Base-by-base conservation (phyloP, 1,140 invertebrate genomes). In the Drosophila ficusphila region DNA sequence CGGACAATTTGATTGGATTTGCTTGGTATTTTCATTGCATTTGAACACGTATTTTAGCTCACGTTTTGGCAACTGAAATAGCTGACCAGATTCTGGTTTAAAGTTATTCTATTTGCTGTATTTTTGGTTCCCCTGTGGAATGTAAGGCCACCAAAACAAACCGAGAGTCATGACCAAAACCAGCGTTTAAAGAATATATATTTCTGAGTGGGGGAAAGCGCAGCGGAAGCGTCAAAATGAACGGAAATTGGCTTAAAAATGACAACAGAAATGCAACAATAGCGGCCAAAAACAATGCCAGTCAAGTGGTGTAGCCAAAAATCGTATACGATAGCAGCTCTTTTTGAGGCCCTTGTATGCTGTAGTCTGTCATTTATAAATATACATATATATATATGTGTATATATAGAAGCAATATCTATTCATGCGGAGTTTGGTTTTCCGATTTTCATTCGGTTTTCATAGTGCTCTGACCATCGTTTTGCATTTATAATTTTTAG, bases 241-340 rank as follows among this genome's bases (percentile, higher is more conserved):
- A 88, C 82, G 82, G 82, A 88, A 88, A 88, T 88, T 88, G 82
- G 82, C 82, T 88, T 88, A 88, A 88, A 88, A 88, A 81, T 82
- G 82, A 88, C 82, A 75, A 76, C 53, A 75, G 69, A 76, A 81
- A 49, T 58, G 62, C 73, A 88, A 57, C 76, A 86, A 77, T 65
- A 52, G 58, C 33, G 42, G 64, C 56, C 65, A 49, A 68, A 52
- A 67, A 48, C 77, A 67, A 72, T 54, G 47, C 23, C 51, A 72
- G 57, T 76, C 42, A 56, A 65, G 42, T 58, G 46, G 67, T 47
- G 31, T 19, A 46, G 39, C 60, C 54, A 49, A 67, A 67, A 42
- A 52, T 42, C 7, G 27, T 42, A 21, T 44, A 52, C 60, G 21
- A 64, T 33, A 51, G 19, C 11, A 51, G 60, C 33, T 41, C 62